Base-by-base conservation (phyloP, 2,797 vertebrate species). In the Gymnodraco acuticeps region DNA sequence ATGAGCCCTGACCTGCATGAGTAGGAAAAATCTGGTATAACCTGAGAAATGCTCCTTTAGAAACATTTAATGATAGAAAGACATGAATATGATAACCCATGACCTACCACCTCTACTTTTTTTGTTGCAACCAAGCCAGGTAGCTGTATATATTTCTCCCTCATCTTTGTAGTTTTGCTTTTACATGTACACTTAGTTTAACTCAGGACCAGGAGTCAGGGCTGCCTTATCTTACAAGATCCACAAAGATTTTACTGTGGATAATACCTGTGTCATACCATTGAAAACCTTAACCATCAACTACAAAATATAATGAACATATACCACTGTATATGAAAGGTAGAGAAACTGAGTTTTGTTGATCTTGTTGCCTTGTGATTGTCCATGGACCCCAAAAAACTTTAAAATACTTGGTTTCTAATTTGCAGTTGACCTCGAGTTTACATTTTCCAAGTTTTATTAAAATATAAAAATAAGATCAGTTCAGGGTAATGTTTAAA, bases 21-120 rank as follows among this genome's bases (percentile, higher is more conserved):
- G 62, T 31, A 59, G 55, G 58, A 58, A 60, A 42, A 64, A 79
- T 62, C 75, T 73, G 50, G 64, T 11, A 51, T 58, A 58, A 67
- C 46, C 72, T n/a, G 68, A 78, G 86, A 75, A 75, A 71, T 50
- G 31, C 60, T 62, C 60, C 73, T n/a, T 58, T 51, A 67, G 82
- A 41, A 66, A 68, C 61, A 66, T 82, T 75, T 56, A 64, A 68
- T 75, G 68, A 48, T n/a, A 68, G 66, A 50, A 78, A 64, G 72
- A 59, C 27, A 55, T 45, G 42, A 54, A 65, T 8, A 54, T 10
- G 48, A 73, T 86, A 77, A 75, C 63, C 76, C 16, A 14, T 65
- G 55, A 68, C 83, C 69, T 56, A 52, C 62, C 59, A 53, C 63
- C 54, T 69, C n/a, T 23, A 31, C 53, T 70, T 45, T 73, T 23